Evolutionary conservation across 2,797 vertebrate species (phyloP), one percentile per base, ranked within the genome.

Genomic region (Sebastes umbrosus): DNA sequence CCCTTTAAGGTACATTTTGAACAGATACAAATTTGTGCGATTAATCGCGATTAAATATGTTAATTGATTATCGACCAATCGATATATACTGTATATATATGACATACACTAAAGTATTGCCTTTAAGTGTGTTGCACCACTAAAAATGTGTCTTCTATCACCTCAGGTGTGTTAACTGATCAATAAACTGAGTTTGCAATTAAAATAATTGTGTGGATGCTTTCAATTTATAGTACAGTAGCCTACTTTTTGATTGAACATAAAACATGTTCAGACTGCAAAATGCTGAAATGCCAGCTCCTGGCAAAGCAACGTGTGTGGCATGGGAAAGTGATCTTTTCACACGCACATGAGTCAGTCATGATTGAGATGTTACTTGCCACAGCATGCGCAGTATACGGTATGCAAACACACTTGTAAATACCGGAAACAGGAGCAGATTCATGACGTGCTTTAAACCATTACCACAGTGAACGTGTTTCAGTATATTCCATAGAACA

Each of bases 291-390:
- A 57, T 52, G 2, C 9, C n/a, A 58, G 4, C 24, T 9, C 6
- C 18, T 67, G 63, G 55, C 16, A 31, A 24, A 67, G 32, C 29
- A 13, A 50, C 2, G 5, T 16, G 34, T 27, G 2, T 8, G 16
- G 4, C 57, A 27, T 84, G 80, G 73, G 86, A 86, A 84, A 69
- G 4, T 69, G 60, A 78, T n/a, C 8, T 22, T 6, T 85, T 80
- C 59, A 67, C 85, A 84, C 13, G 57, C 73, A n/a, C 36, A 59
- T 7, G 34, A 55, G 43, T 24, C 24, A 22, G 27, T 78, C 52
- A 65, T 57, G 64, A 79, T 34, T 5, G 8, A 14, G 58, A 4
- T 24, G 25, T 14, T 34, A 74, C 88, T 63, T 72, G 85, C 62
- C 32, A 13, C 18, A 36, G 32, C 86, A 71, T 60, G 86, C 36